Evolutionary conservation across 2,888 invertebrate genomes (phyloP).

Genomic region (Cecidostiba fungosa): DNA sequence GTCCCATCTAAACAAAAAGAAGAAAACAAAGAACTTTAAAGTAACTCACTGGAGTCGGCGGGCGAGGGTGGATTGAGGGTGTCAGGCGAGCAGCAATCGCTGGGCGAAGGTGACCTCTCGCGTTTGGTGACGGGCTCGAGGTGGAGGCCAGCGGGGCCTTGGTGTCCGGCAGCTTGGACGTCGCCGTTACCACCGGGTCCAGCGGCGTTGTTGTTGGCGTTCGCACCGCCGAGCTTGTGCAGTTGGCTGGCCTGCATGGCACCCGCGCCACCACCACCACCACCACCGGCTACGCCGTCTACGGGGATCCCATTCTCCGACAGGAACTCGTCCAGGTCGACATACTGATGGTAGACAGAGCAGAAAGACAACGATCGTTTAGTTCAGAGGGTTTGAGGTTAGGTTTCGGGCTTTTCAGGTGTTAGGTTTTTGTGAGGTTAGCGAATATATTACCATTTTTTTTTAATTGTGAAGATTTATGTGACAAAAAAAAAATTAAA

Average conservation of each 20-base stretch:
- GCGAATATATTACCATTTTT: too few relatives aligned
- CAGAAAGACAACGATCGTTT: slow-evolving; percentile 6
- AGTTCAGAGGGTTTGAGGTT: not conserved
- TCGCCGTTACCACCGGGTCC: slow-evolving; percentile 71
- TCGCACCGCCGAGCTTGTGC: slow-evolving; percentile 77
- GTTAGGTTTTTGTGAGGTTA: not conserved
- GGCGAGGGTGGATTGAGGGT: slow-evolving; percentile 94
- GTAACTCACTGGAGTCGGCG: slow-evolving; percentile 92
- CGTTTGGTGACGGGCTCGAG: slow-evolving; percentile 89
- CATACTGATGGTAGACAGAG: slow-evolving; percentile 87
- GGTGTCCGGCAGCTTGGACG: slow-evolving; percentile 77
- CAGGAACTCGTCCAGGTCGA: slow-evolving; percentile 98
- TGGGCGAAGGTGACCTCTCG: slow-evolving; percentile 92
- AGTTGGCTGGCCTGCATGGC: slow-evolving; percentile 77
- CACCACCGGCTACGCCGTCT: slow-evolving; percentile 85
- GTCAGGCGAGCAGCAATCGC: slow-evolving; percentile 94
- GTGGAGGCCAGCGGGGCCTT: slow-evolving; percentile 85
- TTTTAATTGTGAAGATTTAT: too few relatives aligned
- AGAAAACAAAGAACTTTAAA: not conserved
- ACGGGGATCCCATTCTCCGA: slow-evolving; percentile 96
- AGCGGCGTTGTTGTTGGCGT: slow-evolving; percentile 67
- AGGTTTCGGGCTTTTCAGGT: not conserved
- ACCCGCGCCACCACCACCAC: slow-evolving; percentile 83
- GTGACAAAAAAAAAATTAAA: too few relatives aligned
- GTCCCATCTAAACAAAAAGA: not conserved